Evolutionary conservation across 2,113 vertebrate genomes (phyloP).

Genomic region (Alouatta palliata): DNA sequence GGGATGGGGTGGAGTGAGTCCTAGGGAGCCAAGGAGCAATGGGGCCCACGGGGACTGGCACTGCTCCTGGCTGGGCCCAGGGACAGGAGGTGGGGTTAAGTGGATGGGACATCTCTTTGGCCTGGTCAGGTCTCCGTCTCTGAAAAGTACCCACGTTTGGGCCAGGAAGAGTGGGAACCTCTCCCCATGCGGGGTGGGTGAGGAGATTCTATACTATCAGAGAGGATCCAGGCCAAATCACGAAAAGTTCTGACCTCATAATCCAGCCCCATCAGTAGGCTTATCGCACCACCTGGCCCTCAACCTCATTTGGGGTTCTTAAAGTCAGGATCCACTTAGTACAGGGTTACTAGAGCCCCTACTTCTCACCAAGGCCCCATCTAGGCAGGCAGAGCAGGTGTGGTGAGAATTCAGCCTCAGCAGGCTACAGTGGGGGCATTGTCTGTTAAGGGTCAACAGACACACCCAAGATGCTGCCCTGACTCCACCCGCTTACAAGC

Average conservation of each 20-base stretch:
- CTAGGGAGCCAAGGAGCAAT: neutral
- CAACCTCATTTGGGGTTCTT: neutral
- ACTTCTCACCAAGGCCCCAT: neutral
- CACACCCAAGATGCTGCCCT: neutral
- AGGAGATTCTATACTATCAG: neutral
- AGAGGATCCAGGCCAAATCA: neutral
- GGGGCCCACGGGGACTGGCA: neutral
- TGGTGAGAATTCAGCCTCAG: neutral
- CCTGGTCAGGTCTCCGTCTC: neutral
- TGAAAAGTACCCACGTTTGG: neutral
- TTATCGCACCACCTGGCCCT: accelerated
- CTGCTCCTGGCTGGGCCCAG: neutral
- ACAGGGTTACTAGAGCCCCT: neutral
- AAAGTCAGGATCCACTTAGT: neutral
- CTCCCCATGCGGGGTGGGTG: neutral
- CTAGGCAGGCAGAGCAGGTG: neutral
- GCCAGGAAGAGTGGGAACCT: neutral
- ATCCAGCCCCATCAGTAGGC: neutral
- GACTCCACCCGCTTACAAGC: neutral
- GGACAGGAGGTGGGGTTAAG: neutral
- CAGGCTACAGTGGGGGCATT: neutral
- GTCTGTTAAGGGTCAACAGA: neutral
- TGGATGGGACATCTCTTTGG: neutral
- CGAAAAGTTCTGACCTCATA: neutral
- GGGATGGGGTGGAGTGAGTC: neutral